Evolutionary conservation across 1,140 invertebrate genomes (phyloP), one percentile per base, ranked within the genome.

Genomic region (Drosophila guanche): DNA sequence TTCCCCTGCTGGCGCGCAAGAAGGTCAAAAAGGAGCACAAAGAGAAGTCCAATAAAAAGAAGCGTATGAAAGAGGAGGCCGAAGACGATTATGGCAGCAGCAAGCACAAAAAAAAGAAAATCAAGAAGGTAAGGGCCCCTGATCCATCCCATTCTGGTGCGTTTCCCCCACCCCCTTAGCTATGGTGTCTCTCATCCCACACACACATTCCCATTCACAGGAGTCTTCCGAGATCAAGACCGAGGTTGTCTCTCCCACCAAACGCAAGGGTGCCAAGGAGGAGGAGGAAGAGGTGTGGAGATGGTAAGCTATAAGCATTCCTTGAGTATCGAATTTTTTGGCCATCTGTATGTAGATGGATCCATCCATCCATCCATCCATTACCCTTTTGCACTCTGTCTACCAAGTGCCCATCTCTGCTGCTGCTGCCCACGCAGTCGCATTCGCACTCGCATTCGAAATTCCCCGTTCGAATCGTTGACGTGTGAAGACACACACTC

Each of bases 251-350:
- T 90, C 92, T 74, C 93, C 93, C 50, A 93, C 92, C 41, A 95
- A 95, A 72, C 90, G 93, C 65, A 96, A 96, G 88, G 97, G 96
- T 86, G 95, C 97, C 88, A 86, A 90, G 65, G 94, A 96, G 71
- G 95, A 96, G 81, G 94, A 95, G 79, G 94, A 94, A 84, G 95
- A 98, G 92, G 96, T 98, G 66, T 99, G 97, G 97, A 97, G 97
- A 94, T 99, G 97, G 97, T 97, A 93, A 93, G 56, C 72, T 23
- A 14, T 25, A 14, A 12, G 5, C 23, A 65, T 55, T 10, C n/a
- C 20, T 53, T 43, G 14, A 29, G 23, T 42, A 41, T 2, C 22
- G 3, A 22, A 20, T 1, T 53, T 23, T 41, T 25, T 52, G 12
- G 29, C 8, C 29, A 33, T 33, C 29, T 33, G 29, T 33, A 8